Evolutionary conservation across 2,888 invertebrate species (phyloP).

Genomic region (Conops quadrifasciatus): DNA sequence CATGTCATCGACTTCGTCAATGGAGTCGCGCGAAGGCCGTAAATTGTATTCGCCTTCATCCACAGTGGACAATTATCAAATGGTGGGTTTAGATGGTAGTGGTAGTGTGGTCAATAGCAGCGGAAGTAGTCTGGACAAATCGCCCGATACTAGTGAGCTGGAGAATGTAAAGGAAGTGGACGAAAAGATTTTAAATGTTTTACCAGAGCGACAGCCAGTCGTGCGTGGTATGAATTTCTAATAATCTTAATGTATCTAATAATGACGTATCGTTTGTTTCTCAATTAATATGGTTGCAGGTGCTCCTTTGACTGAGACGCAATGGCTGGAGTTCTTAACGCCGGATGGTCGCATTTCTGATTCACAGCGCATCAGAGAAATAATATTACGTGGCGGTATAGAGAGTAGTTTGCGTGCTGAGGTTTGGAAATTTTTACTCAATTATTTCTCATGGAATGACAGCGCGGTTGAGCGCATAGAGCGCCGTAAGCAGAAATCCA

Average conservation of each 20-base stretch:
- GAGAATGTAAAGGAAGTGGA: slow-evolving; percentile 56
- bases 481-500: slow-evolving; percentile 76
- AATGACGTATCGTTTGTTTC: no score
- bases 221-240: slow-evolving; percentile 48
- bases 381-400: slow-evolving; percentile 92
- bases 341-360: slow-evolving; percentile 82
- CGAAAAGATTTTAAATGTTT: slow-evolving; percentile 54
- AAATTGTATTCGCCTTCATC: slow-evolving; percentile 46
- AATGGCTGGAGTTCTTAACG: slow-evolving; percentile 85
- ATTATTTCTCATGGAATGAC: slow-evolving; percentile 87
- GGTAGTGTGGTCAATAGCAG: slow-evolving; percentile 53
- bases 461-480: slow-evolving; percentile 76
- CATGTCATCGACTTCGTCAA: slow-evolving; percentile 20
- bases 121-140: slow-evolving; percentile 62
- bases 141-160: slow-evolving; percentile 71
- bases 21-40: slow-evolving; percentile 43
- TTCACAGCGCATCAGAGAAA: slow-evolving; percentile 79
- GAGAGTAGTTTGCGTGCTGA: slow-evolving; percentile 78
- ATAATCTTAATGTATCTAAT: background rate
- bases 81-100: slow-evolving; percentile 53
- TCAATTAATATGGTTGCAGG: slow-evolving; percentile 62
- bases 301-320: slow-evolving; percentile 75
- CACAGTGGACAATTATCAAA: slow-evolving; percentile 58
- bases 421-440: slow-evolving; percentile 95
- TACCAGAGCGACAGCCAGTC: slow-evolving; percentile 58